A percentile compares a stretch with the other conserved stretches of the same genome.
These are phyloP conservation scores for Eleginops maclovinus DNA, from an alignment of 2,113 vertebrate species.

Conservation along the genomic window DNA sequence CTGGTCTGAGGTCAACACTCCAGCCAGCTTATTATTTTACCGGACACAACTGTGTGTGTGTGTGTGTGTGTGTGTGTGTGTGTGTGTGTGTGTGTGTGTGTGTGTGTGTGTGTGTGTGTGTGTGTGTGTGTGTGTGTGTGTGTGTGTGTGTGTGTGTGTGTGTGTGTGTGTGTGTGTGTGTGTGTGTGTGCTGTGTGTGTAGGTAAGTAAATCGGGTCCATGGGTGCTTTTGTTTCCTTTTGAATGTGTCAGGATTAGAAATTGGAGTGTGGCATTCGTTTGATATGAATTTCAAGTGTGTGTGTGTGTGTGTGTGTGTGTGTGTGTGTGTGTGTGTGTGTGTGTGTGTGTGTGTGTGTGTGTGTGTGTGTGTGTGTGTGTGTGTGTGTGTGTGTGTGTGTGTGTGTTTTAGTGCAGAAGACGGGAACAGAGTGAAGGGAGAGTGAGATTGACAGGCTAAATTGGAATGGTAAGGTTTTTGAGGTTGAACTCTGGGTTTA, in stretches of 20 bases:
- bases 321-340: constrained; percentile 1
- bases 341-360: constrained; percentile 6
- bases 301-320: no score
- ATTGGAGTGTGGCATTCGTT: no score
- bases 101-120: no score
- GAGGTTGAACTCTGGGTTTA: constrained; percentile 64
- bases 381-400: background rate
- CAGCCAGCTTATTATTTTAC: constrained; percentile 65
- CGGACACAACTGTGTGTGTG: constrained; percentile 6
- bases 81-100: background rate
- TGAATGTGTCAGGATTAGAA: constrained; percentile 37
- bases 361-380: constrained; percentile 9
- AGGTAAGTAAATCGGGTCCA: background rate
- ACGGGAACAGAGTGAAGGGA: constrained; percentile 36
- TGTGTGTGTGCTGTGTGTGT: constrained; percentile 24
- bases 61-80: constrained; percentile 25
- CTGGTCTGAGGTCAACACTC: constrained; percentile 57
- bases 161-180: background rate
- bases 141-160: no score
- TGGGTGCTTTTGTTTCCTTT: constrained; percentile 19
- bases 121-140: no score
- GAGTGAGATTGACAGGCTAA: constrained; percentile 75
- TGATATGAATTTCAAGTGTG: no score
- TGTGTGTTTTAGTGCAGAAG: constrained; percentile 26
- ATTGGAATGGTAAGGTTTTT: constrained; percentile 66